Evolutionary conservation across 2,888 invertebrate species (phyloP).

Genomic region (Augiades crinisus): DNA sequence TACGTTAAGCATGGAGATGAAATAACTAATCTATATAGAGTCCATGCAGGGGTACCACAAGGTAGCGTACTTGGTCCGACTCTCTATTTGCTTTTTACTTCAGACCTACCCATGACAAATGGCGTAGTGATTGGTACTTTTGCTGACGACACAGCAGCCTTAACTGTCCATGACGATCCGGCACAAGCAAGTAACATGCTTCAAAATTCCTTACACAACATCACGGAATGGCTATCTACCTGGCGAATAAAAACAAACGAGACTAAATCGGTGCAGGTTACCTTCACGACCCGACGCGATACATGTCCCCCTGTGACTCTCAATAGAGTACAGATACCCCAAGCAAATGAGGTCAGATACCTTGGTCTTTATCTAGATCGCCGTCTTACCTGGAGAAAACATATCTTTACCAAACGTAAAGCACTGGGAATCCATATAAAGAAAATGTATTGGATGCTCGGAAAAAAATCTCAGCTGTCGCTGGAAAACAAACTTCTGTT

Average conservation of each 20-base stretch:
- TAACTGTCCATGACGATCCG: conserved; percentile 8
- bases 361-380: not conserved
- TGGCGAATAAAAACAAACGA: not conserved
- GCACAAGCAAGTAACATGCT: conserved; percentile 8
- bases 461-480: not conserved
- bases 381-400: not conserved
- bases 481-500: not conserved
- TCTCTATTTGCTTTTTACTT: too few species aligned
- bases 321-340: not conserved
- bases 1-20: too few species aligned
- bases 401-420: not conserved
- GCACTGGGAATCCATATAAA: not conserved
- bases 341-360: not conserved
- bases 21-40: too few species aligned
- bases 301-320: conserved; percentile 2
- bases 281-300: not conserved
- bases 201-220: too few species aligned
- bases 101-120: too few species aligned
- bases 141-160: not conserved
- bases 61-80: too few species aligned
- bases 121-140: conserved; percentile 1
- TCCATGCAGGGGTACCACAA: too few species aligned
- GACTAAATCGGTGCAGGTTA: not conserved
- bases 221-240: not conserved
- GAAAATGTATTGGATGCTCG: conserved; percentile 2